These are phyloP conservation scores for Callocephalon fimbriatum DNA, from an alignment of 2,113 vertebrate genomes.

Conservation along the genomic window DNA sequence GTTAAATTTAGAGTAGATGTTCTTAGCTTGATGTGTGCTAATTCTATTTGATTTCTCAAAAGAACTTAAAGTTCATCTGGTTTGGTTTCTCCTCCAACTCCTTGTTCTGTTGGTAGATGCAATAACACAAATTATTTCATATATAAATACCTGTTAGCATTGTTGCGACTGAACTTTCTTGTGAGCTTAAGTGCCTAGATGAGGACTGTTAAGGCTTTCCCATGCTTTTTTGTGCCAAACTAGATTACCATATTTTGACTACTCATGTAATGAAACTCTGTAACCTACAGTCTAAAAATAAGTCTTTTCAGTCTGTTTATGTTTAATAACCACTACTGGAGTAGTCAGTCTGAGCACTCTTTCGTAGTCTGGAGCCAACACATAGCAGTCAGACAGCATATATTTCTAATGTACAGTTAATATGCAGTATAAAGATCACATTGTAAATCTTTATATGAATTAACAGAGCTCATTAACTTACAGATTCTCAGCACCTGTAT, in stretches of 20 bases:
- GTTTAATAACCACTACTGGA: background rate
- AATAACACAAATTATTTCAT: background rate
- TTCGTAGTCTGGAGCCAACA: background rate
- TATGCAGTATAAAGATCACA: no score
- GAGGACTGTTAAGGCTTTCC: background rate
- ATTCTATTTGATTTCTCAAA: background rate
- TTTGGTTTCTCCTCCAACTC: background rate
- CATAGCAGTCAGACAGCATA: background rate
- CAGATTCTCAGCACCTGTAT: no score
- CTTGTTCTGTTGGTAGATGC: background rate
- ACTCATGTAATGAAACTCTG: background rate
- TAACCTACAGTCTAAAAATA: background rate
- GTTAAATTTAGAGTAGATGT: background rate
- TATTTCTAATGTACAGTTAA: no score
- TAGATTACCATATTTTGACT: background rate
- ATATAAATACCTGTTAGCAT: background rate
- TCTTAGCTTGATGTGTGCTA: background rate
- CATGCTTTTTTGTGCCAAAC: background rate
- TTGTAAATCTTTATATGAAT: no score
- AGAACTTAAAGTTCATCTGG: background rate
- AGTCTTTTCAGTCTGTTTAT: background rate
- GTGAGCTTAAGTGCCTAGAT: background rate
- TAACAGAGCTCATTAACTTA: no score
- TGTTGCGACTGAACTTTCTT: background rate
- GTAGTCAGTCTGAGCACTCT: background rate